Evolutionary conservation across 37 sponge, comb jelly and placozoan genomes (phyloP), one percentile per base, ranked within the genome.

Genomic region (Halisarca cf. caerulea): DNA sequence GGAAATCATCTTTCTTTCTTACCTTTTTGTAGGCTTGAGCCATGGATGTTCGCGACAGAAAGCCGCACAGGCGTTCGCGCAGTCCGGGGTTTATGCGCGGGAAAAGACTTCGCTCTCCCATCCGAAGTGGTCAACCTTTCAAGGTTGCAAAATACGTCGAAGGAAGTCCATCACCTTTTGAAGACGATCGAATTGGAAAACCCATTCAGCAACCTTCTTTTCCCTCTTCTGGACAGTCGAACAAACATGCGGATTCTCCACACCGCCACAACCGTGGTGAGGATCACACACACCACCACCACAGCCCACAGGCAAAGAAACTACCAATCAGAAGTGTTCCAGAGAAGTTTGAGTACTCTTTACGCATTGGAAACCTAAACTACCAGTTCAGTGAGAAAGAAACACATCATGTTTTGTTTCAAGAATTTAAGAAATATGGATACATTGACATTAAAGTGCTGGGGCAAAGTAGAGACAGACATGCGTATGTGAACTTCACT

Each of bases 401-500:
- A 33, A 69, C 89, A 17, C 80, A 87, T 32, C 71, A 58, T 20
- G 78, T 60, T 3, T 74, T 95, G 0, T 89, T 90, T 23, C 73
- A 87, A 3, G 83, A 89, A 11, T 95, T 91, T 70, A 89, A 89
- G n/a, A 83, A 64, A 28, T 95, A 74, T 81, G 95, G 95, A 4
- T 88, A 78, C 28, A 78, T 91, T 27, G 83, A 83, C 58, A 84
- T 95, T 17, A 87, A 91, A 59, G 90, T 95, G 40, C 68, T 90
- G 11, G 95, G 95, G 4, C 84, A 51, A 36, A 89, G 88, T 8
- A 86, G 74, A 59, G 90, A 89, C n/a, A 60, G 95, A 51, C 89
- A 89, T 64, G 95, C 88, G 33, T 91, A 88, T 81, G 82, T 95
- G 44, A 91, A 95, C 55, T 95, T 91, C 71, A 80, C 81, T 1